These are phyloP conservation scores for Ictalurus furcatus DNA, from an alignment of 2,113 vertebrate genomes.

Conservation along the genomic window DNA sequence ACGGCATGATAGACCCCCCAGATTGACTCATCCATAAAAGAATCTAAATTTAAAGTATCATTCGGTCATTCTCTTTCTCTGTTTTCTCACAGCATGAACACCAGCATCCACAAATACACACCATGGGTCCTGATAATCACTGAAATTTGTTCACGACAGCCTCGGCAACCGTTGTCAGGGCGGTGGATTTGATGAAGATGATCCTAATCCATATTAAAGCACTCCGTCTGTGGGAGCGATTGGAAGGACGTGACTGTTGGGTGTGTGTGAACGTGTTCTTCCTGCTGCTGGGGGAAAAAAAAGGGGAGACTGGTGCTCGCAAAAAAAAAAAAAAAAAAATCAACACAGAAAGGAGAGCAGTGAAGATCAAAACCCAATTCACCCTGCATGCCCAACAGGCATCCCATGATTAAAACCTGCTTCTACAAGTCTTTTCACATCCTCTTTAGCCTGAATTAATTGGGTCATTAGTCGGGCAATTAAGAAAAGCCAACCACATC, in stretches of 20 bases:
- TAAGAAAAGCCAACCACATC: constrained; percentile 43
- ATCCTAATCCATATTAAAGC: constrained; percentile 63
- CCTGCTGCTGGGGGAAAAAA: background rate
- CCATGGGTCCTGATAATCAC: constrained; percentile 26
- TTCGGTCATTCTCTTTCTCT: background rate
- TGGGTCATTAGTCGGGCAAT: constrained; percentile 60
- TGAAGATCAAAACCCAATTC: constrained; percentile 51
- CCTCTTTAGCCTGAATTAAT: constrained; percentile 64
- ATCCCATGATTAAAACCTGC: constrained; percentile 53
- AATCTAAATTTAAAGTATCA: constrained; percentile 4
- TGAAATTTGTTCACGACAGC: constrained; percentile 27
- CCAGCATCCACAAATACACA: constrained; percentile 15
- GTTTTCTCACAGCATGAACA: constrained; percentile 10
- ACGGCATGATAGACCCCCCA: background rate
- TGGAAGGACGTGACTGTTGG: constrained; percentile 43
- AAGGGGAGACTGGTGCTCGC: background rate
- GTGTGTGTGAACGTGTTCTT: constrained; percentile 15
- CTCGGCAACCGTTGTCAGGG: constrained; percentile 41
- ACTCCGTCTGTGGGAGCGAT: constrained; percentile 40
- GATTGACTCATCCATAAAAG: background rate
- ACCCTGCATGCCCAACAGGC: constrained; percentile 35
- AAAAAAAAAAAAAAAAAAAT: background rate
- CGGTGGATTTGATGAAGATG: constrained; percentile 15
- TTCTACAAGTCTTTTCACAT: constrained; percentile 56
- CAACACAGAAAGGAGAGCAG: background rate